phyloP scores from a whole-genome alignment of 2,113 vertebrate genomes.

The Apodemus sylvaticus region DNA sequence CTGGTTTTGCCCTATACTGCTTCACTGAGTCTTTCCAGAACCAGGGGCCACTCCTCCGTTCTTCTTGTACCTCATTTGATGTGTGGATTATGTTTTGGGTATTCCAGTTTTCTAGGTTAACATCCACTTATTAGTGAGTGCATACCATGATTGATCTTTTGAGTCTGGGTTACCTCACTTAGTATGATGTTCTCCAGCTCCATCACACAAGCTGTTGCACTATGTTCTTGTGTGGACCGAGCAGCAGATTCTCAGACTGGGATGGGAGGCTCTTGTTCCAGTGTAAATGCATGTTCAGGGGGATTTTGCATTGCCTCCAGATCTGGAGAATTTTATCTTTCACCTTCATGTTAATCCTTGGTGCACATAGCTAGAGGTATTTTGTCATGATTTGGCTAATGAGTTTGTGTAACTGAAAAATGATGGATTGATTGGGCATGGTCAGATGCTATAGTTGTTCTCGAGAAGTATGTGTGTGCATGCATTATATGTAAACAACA shows the following conservation, averaged over 20 bases:
- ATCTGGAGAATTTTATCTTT: background rate
- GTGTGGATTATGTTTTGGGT: too few relatives aligned
- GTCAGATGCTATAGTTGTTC: background rate
- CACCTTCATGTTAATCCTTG: background rate
- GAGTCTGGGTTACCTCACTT: too few relatives aligned
- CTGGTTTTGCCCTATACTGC: too few relatives aligned
- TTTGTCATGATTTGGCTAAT: background rate
- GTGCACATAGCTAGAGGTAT: background rate
- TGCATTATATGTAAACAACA: background rate
- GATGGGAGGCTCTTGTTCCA: background rate
- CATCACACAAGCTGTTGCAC: background rate
- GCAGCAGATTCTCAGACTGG: background rate
- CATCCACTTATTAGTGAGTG: too few relatives aligned
- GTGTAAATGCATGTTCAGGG: background rate
- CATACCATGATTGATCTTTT: too few relatives aligned
- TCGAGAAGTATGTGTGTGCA: background rate
- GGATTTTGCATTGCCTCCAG: background rate
- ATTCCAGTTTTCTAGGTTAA: too few relatives aligned
- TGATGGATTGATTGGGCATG: background rate
- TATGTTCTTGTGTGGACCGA: background rate
- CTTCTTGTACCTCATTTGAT: too few relatives aligned
- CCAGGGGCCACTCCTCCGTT: too few relatives aligned
- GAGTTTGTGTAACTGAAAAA: background rate
- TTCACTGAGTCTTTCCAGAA: too few relatives aligned
- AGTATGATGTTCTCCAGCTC: too few relatives aligned